Evolutionary conservation across 92 coral and sea anemone species (phyloP), one percentile per base, ranked within the genome.

Genomic region (Umimayanthus kanabou): DNA sequence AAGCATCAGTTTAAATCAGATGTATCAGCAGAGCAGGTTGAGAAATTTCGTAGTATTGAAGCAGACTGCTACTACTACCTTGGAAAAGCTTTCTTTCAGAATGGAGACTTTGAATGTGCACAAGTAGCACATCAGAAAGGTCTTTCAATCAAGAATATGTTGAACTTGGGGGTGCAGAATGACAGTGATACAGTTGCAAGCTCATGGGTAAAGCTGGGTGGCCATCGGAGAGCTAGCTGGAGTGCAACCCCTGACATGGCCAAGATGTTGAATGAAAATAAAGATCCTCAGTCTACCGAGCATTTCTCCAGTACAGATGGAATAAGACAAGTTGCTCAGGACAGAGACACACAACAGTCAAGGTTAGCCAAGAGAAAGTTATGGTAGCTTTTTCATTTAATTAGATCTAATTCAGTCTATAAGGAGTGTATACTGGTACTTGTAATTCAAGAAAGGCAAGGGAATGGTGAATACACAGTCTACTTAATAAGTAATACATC

Each of bases 41-140:
- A 65, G 57, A 42, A 20, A 39, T 26, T 39, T 65, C 39, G 0
- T 16, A 39, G 5, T 66, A 16, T 6, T 65, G 76, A 81, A 81
- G 28, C 85, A 20, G 74, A 64, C 57, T 81, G 85, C 75, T 81
- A 81, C 76, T 81, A 66, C 14, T 81, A 81, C 73, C 53, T 81
- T 65, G 85, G 74, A 81, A 66, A 66, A 58, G 85, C 58, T 22
- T 81, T 20, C 49, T 20, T 13, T 15, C 33, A 16, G 40, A 81
- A n/a, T 9, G 85, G 23, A 65, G 76, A 81, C 18, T 40, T 65
- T 22, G 58, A 64, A 64, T 49, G 10, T 64, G 55, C 85, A 40
- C 75, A 64, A 4, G 37, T 40, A 10, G 13, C 16, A 25, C 39
- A 65, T 81, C 85, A 81, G 76, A 65, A 40, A 66, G 49, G n/a